Evolutionary conservation across 1,140 invertebrate genomes (phyloP).

Genomic region (Danaus plexippus): DNA sequence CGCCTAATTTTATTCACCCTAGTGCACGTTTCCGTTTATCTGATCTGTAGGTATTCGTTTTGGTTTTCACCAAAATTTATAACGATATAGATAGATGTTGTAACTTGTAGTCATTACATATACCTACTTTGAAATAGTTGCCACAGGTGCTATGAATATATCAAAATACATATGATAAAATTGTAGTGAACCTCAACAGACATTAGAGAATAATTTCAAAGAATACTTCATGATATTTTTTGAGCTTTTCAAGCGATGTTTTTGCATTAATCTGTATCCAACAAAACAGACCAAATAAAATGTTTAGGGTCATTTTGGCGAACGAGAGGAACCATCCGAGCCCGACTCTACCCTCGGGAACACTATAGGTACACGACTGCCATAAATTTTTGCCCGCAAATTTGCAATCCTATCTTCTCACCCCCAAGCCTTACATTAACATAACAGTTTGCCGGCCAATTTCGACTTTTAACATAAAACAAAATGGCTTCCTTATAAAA

Average conservation of each 20-base stretch:
- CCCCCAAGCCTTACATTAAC: slow-evolving; percentile 53
- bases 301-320: slow-evolving; percentile 66
- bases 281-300: slow-evolving; percentile 47
- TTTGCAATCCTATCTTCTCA: slow-evolving; percentile 70
- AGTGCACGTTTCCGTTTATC: slow-evolving; percentile 5
- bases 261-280: no score
- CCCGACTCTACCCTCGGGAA: slow-evolving; percentile 60
- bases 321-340: slow-evolving; percentile 56
- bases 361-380: slow-evolving; percentile 51
- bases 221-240: no score
- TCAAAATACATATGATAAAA: slow-evolving; percentile 26
- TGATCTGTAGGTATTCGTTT: slow-evolving; percentile 1
- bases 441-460: slow-evolving; percentile 56
- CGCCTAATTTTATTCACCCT: slow-evolving; percentile 10
- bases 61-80: no score
- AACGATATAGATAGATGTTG: no score
- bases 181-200: no score
- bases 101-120: no score
- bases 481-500: no score
- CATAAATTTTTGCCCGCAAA: slow-evolving; percentile 71
- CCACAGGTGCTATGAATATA: slow-evolving; percentile 33
- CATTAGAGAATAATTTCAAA: no score
- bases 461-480: slow-evolving; percentile 8
- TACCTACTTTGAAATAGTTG: slow-evolving; percentile 36
- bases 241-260: no score